Evolutionary conservation across 2,888 invertebrate genomes (phyloP).

Genomic region (Muschampia plurimacula): DNA sequence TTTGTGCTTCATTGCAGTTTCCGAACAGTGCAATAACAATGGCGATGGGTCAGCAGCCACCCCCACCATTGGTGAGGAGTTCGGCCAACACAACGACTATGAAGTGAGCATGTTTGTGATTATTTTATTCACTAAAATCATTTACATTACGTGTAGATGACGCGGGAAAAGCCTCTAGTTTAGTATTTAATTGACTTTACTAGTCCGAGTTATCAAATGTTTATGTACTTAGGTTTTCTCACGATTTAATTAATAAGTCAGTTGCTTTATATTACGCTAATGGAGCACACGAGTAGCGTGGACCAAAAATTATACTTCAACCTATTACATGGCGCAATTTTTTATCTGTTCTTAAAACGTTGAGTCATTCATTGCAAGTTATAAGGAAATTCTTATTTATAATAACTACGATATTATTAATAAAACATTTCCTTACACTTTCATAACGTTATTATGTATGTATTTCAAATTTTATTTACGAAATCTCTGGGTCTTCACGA

Average conservation of each 20-base stretch:
- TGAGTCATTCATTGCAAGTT: neutral
- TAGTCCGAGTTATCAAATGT: neutral
- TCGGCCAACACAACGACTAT: constrained; percentile 81
- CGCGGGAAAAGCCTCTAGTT: constrained; percentile 8
- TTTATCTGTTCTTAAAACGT: neutral
- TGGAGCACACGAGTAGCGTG: neutral
- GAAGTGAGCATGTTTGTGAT: constrained; percentile 74
- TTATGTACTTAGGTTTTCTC: too few species aligned
- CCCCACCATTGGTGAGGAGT: constrained; percentile 85
- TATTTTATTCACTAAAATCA: constrained; percentile 16
- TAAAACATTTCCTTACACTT: too few species aligned
- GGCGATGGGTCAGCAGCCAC: constrained; percentile 83
- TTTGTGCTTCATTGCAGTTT: constrained; percentile 79
- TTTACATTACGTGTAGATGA: neutral
- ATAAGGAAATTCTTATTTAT: neutral
- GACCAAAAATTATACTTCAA: neutral
- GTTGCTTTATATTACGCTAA: neutral
- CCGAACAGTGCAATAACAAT: constrained; percentile 82
- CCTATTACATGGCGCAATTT: neutral
- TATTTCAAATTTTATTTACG: too few species aligned
- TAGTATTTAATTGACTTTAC: neutral
- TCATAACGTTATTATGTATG: too few species aligned
- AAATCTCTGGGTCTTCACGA: neutral
- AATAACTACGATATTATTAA: neutral
- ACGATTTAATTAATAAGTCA: too few species aligned